These are phyloP conservation scores for Glossophaga mutica DNA, from an alignment of 2,797 vertebrate genomes.

Conservation along the genomic window DNA sequence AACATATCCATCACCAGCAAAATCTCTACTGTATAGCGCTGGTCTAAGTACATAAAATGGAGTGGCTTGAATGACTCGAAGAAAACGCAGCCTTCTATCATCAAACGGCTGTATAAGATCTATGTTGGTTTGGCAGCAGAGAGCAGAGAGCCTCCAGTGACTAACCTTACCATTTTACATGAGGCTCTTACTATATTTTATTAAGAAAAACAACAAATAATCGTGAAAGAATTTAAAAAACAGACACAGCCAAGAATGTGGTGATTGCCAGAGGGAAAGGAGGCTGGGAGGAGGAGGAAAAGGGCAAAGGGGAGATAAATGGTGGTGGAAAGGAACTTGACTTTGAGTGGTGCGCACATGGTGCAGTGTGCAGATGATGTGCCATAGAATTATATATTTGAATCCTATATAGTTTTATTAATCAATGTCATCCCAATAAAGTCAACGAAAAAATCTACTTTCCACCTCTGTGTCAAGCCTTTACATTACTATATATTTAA, in stretches of 20 bases:
- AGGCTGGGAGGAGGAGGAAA: not conserved
- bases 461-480: not conserved
- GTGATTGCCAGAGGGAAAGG: not conserved
- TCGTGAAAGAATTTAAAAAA: not conserved
- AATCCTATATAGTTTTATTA: not conserved
- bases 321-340: not conserved
- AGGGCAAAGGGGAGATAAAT: not conserved
- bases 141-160: not conserved
- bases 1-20: not conserved
- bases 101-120: not conserved
- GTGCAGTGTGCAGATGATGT: not conserved
- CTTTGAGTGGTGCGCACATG: not conserved
- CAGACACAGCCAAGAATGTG: not conserved
- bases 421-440: not conserved
- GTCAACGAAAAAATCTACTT: not conserved
- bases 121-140: not conserved
- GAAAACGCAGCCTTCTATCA: not conserved
- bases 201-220: conserved; percentile 30
- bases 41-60: not conserved
- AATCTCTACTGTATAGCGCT: not conserved
- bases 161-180: not conserved
- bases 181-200: not conserved
- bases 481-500: conserved; percentile 28
- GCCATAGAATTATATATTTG: not conserved
- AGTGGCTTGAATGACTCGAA: not conserved